Evolutionary conservation across 2,113 vertebrate species (phyloP).

Genomic region (Centropus unirufus): DNA sequence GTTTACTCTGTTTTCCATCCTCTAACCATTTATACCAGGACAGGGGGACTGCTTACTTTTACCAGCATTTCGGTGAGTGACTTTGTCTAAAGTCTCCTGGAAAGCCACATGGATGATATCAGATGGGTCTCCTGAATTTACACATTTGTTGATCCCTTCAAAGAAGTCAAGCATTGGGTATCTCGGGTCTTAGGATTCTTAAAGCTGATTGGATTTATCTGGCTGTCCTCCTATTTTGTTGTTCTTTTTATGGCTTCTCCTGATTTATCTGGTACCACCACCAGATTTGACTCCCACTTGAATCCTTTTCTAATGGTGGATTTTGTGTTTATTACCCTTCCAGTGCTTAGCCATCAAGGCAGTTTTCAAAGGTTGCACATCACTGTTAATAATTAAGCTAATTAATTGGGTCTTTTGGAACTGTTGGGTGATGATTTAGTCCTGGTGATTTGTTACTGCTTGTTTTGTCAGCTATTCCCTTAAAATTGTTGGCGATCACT

Average conservation of each 20-base stretch:
- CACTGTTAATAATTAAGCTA: background rate
- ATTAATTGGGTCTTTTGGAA: background rate
- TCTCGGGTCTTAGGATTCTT: background rate
- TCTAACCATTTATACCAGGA: background rate
- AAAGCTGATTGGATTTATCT: background rate
- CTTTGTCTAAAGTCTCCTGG: background rate
- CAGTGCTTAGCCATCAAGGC: background rate
- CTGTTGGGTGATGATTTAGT: background rate
- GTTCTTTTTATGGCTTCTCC: background rate
- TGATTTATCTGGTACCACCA: background rate
- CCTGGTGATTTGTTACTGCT: background rate
- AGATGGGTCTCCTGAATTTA: background rate
- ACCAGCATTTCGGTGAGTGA: background rate
- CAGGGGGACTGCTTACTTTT: background rate
- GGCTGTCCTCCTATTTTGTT: background rate
- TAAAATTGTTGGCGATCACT: background rate
- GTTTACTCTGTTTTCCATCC: background rate
- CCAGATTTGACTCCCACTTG: background rate
- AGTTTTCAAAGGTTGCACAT: background rate
- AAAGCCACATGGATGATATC: background rate
- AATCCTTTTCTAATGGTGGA: background rate
- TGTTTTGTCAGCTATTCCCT: background rate
- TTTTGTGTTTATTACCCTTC: background rate
- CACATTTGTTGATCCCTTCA: background rate
- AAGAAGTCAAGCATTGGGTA: background rate